These are phyloP conservation scores for Theodoxus fluviatilis DNA, from an alignment of 2,888 invertebrate species.

Conservation along the genomic window DNA sequence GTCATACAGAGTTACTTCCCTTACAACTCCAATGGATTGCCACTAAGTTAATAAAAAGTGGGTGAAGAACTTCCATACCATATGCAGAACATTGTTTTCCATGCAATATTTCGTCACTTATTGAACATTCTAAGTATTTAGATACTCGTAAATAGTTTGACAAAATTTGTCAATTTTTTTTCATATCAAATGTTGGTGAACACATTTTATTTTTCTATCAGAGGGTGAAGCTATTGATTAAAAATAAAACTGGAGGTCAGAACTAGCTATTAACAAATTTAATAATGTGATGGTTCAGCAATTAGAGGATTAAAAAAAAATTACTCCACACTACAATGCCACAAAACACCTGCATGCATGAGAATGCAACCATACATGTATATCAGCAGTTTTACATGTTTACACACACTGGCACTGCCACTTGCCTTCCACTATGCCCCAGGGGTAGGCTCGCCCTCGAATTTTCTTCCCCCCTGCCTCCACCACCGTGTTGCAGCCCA, in stretches of 20 bases:
- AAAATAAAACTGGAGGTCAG: not conserved
- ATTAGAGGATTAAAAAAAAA: too few species aligned
- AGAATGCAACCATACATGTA: not conserved
- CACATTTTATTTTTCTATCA: too few species aligned
- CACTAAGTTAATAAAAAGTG: not conserved
- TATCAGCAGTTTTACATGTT: not conserved
- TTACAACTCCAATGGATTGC: not conserved
- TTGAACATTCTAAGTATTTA: too few species aligned
- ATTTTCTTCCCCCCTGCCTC: conserved; percentile 81
- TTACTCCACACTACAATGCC: too few species aligned
- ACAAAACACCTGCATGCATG: too few species aligned
- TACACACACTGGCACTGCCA: not conserved
- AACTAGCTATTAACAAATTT: not conserved
- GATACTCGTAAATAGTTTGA: too few species aligned
- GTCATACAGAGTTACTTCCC: not conserved
- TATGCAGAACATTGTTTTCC: too few species aligned
- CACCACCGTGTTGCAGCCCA: conserved; percentile 64
- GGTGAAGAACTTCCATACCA: too few species aligned
- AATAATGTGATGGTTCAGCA: too few species aligned
- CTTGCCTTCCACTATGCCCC: conserved; percentile 91
- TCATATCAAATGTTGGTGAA: too few species aligned
- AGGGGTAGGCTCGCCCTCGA: conserved; percentile 90
- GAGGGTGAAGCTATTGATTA: not conserved
- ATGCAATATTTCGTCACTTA: too few species aligned
- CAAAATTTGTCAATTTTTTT: too few species aligned